Conservation (phyloP, 2,113 vertebrate genomes). For the Dolichallabes microphthalmus region DNA sequence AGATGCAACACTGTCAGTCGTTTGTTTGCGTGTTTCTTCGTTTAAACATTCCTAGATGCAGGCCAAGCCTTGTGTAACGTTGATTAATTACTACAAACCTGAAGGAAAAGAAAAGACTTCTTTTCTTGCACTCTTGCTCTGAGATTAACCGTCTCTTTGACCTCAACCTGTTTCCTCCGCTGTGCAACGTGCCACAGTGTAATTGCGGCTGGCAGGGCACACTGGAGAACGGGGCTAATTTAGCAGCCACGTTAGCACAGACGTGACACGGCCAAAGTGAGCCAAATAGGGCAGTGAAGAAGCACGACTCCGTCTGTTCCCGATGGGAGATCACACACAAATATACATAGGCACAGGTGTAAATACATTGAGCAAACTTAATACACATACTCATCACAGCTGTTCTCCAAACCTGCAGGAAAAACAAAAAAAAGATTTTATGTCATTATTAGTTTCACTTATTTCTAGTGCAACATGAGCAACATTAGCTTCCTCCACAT, state of each 20-base stretch:
- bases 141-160: constrained; percentile 63
- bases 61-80: constrained; percentile 42
- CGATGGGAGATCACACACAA: neutral
- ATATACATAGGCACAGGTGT: constrained; percentile 5
- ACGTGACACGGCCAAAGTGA: constrained; percentile 60
- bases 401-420: neutral
- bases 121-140: constrained; percentile 27
- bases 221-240: constrained; percentile 63
- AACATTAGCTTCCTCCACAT: neutral
- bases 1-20: constrained; percentile 3
- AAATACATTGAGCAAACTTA: constrained; percentile 3
- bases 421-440: neutral
- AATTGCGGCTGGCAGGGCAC: constrained; percentile 67
- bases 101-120: constrained; percentile 32
- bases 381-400: neutral
- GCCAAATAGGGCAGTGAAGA: constrained; percentile 57
- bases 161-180: constrained; percentile 57
- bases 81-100: constrained; percentile 42
- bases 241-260: constrained; percentile 63
- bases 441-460: too few relatives aligned
- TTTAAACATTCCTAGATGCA: constrained; percentile 35
- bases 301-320: constrained; percentile 35
- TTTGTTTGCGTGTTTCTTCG: constrained; percentile 37
- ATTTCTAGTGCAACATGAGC: neutral
- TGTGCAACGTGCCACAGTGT: constrained; percentile 60